These are phyloP conservation scores for Sitta europaea DNA, from an alignment of 2,113 vertebrate genomes.

Conservation along the genomic window DNA sequence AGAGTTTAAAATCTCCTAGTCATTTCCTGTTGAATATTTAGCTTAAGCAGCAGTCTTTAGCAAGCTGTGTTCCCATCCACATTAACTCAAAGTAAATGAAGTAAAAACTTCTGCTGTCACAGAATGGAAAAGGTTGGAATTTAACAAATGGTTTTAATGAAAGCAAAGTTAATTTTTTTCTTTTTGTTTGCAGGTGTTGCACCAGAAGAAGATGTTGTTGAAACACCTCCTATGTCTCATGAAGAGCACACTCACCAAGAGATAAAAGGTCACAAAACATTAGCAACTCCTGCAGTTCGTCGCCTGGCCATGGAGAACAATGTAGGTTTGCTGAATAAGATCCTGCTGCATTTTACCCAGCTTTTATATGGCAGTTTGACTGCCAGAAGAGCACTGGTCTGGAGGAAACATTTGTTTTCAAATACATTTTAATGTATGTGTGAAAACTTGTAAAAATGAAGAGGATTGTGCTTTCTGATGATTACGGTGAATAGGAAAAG, in stretches of 20 bases:
- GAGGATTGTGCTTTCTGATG: not conserved
- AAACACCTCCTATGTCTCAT: conserved; percentile 89
- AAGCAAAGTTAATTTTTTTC: not conserved
- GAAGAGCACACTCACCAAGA: conserved; percentile 97
- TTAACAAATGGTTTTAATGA: not conserved
- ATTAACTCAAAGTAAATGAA: not conserved
- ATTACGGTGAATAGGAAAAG: not conserved
- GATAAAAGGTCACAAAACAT: conserved; percentile 93
- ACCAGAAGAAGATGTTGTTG: conserved; percentile 91
- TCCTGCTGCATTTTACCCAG: not conserved
- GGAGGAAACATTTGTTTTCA: not conserved
- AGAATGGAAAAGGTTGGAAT: not conserved
- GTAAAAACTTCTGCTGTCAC: not conserved
- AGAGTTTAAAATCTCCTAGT: not conserved
- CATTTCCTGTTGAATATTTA: not conserved
- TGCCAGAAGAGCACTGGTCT: not conserved
- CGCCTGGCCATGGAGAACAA: conserved; percentile 97
- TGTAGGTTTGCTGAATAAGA: conserved; percentile 66
- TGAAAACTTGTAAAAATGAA: not conserved
- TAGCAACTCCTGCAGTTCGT: conserved; percentile 93
- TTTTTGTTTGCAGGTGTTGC: conserved; percentile 71
- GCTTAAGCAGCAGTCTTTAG: not conserved
- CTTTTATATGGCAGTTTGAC: not conserved
- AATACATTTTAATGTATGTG: not conserved
- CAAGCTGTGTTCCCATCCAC: not conserved